Evolutionary conservation across 2,888 invertebrate species (phyloP), one percentile per base, ranked within the genome.

Genomic region (Drosophila leonis): DNA sequence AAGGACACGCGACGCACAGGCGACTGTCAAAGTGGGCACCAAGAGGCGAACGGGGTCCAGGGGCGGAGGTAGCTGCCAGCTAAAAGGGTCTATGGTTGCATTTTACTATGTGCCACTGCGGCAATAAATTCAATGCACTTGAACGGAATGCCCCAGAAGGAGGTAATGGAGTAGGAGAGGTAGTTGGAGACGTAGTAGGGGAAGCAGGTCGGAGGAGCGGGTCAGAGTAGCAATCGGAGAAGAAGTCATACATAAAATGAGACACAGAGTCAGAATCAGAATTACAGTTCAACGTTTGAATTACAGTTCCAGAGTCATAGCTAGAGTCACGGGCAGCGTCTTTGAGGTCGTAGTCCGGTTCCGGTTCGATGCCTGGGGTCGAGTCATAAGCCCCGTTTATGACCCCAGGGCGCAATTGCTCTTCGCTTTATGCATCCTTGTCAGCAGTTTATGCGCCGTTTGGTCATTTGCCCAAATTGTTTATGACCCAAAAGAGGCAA

Each of bases 401-500:
- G 61, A 65, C 70, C 56, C 27, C 10, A 18, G 52, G 54, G 57
- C 46, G 61, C 68, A 61, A 62, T 65, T 52, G 39, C 44, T 46
- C 9, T 33, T 54, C 39, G 56, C 55, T 65, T 61, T 65, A 59
- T 73, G 80, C 59, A 49, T 67, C 33, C 44, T 65, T 79, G 83
- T 83, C 74, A 83, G 74, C 87, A 86, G 64, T 82, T 85, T 85
- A 72, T 75, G 69, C 68, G 72, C 56, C 75, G 46, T 35, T 70
- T 70, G 78, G 69, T 59, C 77, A 69, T 66, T 75, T 85, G 46
- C 62, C 63, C 52, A 65, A 75, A 78, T 76, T 81, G 84, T 78
- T 84, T 87, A 87, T 81, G 79, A 67, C 65, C 88, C 61, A 69
- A 69, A 62, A 27, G 51, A 54, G 59, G 20, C 49, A 27, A 35